Evolutionary conservation across 2,797 vertebrate genomes (phyloP), one percentile per base, ranked within the genome.

Genomic region (Characodon lateralis): DNA sequence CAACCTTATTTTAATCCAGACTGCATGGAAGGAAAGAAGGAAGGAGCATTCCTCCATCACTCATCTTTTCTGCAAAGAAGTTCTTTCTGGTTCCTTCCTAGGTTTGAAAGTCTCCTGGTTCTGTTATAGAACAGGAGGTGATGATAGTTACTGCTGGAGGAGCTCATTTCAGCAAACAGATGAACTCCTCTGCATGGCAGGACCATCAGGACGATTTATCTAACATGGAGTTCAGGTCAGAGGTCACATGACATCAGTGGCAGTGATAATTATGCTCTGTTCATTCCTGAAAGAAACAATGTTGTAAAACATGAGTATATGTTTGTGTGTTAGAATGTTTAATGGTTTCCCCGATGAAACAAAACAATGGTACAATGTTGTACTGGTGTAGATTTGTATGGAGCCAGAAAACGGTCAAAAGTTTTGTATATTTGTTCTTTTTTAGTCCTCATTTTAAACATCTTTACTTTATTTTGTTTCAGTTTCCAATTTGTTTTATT

Each of bases 141-240:
- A n/a, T 80, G 66, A 58, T 78, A 72, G 63, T 53, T 70, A 9
- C 22, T 72, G 74, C 66, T n/a, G 66, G 46, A 71, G 48, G 48
- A 72, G 35, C 58, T 77, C 65, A 2, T 51, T 56, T 66, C 41
- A 53, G 70, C 28, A 69, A 0, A 20, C 20, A 10, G 3, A 55
- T 31, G 43, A 61, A 59, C 31, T 46, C 14, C 53, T 3, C 18
- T 58, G 31, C 31, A 48, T 77, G 58, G 72, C 55, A 72, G 73
- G 69, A 59, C 66, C 74, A 78, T 78, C 73, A 68, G 78, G 41
- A 73, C 58, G 73, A 61, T 71, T 5, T 16, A 55, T 76, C 35
- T 68, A 73, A 71, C 51, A 12, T 69, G 59, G 70, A 58, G 51
- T 56, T 69, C 22, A 63, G 70, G 1, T 43, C 68, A 59, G 12